These are phyloP conservation scores for Rhopalosiphum maidis DNA, from an alignment of 1,140 invertebrate genomes.

Conservation along the genomic window DNA sequence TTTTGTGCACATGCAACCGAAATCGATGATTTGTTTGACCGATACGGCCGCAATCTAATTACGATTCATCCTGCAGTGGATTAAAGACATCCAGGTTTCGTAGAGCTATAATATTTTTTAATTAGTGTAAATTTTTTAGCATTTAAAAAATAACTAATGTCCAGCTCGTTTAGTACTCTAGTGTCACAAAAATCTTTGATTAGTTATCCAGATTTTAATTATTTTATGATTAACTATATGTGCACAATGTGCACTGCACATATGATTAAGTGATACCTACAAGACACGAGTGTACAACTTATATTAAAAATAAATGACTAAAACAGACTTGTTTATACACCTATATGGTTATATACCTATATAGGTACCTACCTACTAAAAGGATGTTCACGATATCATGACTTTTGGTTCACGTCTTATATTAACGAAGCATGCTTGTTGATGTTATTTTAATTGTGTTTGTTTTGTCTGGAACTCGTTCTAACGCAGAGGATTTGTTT, in stretches of 20 bases:
- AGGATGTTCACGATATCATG: neutral
- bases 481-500: neutral
- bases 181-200: too few species aligned
- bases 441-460: conserved; percentile 17
- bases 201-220: too few species aligned
- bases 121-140: too few species aligned
- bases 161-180: too few species aligned
- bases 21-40: neutral
- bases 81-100: too few species aligned
- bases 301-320: neutral
- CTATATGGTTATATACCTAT: too few species aligned
- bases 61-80: too few species aligned
- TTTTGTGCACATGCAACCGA: neutral
- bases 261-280: neutral
- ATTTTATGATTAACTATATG: neutral
- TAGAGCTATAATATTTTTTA: too few species aligned
- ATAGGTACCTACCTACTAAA: neutral
- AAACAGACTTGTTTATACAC: neutral
- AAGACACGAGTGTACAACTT: neutral
- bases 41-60: neutral
- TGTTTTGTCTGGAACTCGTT: neutral
- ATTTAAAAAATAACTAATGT: too few species aligned
- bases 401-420: neutral
- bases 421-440: neutral
- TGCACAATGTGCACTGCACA: neutral